Conservation (phyloP, 2,797 vertebrate species). For the Falco naumanni region DNA sequence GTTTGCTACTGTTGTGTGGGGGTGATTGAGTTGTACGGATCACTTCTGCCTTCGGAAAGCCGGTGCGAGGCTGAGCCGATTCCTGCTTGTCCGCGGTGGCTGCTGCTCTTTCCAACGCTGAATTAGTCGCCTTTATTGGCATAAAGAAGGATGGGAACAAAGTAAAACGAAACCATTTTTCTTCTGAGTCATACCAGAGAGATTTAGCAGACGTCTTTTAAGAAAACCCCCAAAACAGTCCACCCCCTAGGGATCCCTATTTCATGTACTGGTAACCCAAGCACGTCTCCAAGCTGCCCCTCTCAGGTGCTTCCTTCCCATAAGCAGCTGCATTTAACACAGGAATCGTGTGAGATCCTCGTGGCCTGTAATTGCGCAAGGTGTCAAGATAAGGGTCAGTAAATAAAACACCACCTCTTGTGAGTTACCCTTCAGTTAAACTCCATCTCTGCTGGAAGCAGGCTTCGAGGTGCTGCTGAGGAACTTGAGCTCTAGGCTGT, state of each 20-base stretch:
- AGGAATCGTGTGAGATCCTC: background rate
- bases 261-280: background rate
- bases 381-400: background rate
- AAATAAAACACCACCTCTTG: background rate
- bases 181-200: background rate
- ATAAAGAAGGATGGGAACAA: background rate
- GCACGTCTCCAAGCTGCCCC: background rate
- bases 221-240: too few species aligned
- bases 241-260: background rate
- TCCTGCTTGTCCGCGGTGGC: too few species aligned
- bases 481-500: background rate
- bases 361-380: background rate
- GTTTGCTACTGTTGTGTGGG: too few species aligned
- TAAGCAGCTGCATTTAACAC: background rate
- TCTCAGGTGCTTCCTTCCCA: background rate
- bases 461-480: background rate
- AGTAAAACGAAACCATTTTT: background rate
- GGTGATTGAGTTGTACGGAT: too few species aligned
- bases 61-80: background rate
- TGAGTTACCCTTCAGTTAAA: background rate
- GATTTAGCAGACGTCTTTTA: background rate
- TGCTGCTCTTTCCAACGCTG: background rate
- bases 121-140: background rate
- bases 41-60: background rate
- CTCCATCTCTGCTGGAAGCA: background rate